phyloP scores from a whole-genome alignment of 2,888 invertebrate species.

The Helicoverpa assulta region DNA sequence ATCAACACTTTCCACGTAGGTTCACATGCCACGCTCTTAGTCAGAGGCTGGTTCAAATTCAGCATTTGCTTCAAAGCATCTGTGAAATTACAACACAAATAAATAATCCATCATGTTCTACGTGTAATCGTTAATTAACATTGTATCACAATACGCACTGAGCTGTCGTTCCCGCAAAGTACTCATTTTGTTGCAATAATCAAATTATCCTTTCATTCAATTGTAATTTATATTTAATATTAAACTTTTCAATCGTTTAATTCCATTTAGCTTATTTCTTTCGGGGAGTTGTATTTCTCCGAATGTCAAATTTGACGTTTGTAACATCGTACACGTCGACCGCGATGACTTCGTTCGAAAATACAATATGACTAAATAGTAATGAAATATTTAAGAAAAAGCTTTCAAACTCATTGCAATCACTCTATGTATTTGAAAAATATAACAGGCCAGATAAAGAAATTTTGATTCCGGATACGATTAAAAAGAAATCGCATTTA shows the following conservation, averaged over 20 bases:
- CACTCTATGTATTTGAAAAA: no score
- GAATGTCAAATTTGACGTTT: constrained; percentile 61
- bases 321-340: constrained; percentile 57
- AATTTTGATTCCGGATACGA: no score
- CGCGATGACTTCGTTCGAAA: constrained; percentile 37
- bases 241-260: constrained; percentile 34
- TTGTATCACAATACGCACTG: constrained; percentile 63
- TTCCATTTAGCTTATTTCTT: constrained; percentile 50
- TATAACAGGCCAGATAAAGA: no score
- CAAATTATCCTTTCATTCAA: constrained; percentile 49
- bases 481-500: no score
- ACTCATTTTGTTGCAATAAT: constrained; percentile 56
- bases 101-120: constrained; percentile 42
- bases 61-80: constrained; percentile 98
- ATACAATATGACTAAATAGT: constrained; percentile 1
- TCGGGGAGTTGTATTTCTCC: constrained; percentile 44
- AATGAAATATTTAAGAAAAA: no score
- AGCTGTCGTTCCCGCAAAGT: constrained; percentile 74
- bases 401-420: background rate
- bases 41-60: constrained; percentile 95
- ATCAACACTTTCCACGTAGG: constrained; percentile 99
- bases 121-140: constrained; percentile 48
- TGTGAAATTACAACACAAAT: constrained; percentile 81
- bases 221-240: constrained; percentile 33
- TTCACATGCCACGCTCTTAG: constrained; percentile 94